Evolutionary conservation across 2,888 invertebrate genomes (phyloP).

Genomic region (Tyria jacobaeae): DNA sequence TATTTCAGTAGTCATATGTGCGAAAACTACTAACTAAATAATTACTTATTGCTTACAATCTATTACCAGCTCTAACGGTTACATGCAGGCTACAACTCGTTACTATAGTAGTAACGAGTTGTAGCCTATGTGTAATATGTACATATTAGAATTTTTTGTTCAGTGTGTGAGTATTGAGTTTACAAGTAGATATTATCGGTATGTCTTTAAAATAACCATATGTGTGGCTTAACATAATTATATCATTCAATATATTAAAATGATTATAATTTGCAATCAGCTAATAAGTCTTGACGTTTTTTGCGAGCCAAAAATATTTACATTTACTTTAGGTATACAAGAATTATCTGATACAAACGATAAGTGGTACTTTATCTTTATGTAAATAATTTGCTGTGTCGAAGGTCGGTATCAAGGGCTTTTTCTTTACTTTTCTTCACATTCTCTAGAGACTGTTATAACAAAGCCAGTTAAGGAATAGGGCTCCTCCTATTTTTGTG

Average conservation of each 20-base stretch:
- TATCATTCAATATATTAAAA: not conserved
- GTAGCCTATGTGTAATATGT: too few species aligned
- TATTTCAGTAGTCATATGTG: constrained; percentile 43
- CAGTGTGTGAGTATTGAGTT: not conserved
- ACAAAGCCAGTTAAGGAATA: constrained; percentile 13
- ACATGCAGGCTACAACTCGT: too few species aligned
- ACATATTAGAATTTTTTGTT: too few species aligned
- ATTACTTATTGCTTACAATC: constrained; percentile 42
- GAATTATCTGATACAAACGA: constrained; percentile 27
- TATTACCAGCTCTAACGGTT: constrained; percentile 12
- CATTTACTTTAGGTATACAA: constrained; percentile 26
- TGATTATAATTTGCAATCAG: not conserved
- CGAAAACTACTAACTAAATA: constrained; percentile 30
- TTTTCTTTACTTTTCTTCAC: constrained; percentile 19
- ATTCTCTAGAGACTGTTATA: constrained; percentile 17
- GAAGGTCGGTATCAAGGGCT: constrained; percentile 33
- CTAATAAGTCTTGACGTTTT: constrained; percentile 31
- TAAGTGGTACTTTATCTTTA: constrained; percentile 25
- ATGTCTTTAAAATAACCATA: not conserved
- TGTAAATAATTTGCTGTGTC: constrained; percentile 34
- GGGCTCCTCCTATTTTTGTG: constrained; percentile 12
- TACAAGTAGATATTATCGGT: not conserved
- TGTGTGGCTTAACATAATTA: not conserved
- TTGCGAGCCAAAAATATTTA: constrained; percentile 18
- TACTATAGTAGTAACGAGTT: too few species aligned